These are phyloP conservation scores for Pangasius mekongensis DNA, from an alignment of 2,797 vertebrate species.

Conservation along the genomic window DNA sequence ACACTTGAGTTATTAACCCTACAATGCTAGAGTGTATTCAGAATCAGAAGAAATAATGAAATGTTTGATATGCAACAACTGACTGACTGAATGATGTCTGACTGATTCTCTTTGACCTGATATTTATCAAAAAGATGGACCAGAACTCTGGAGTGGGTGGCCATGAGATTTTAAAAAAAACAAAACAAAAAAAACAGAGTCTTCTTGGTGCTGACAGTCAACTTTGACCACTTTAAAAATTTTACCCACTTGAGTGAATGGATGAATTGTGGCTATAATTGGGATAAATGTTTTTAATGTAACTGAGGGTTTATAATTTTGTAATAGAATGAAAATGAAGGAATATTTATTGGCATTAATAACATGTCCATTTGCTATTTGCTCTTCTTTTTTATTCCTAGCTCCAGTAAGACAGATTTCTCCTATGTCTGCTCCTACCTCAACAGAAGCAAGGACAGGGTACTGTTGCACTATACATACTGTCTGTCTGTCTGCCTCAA, in stretches of 20 bases:
- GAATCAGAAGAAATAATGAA: background rate
- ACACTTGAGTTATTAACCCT: background rate
- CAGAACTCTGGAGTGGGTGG: background rate
- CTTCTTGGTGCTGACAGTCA: background rate
- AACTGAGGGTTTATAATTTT: background rate
- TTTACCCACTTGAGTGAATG: background rate
- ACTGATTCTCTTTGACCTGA: background rate
- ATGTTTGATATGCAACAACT: too few relatives aligned
- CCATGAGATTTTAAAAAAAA: background rate
- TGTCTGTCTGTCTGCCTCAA: background rate
- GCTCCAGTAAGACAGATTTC: slow-evolving; percentile 73
- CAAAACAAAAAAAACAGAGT: background rate
- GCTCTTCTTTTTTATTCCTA: slow-evolving; percentile 44
- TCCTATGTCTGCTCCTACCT: slow-evolving; percentile 70
- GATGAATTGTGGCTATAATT: background rate
- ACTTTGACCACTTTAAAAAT: background rate
- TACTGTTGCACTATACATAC: slow-evolving; percentile 46
- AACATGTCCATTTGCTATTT: background rate
- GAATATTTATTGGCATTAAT: background rate
- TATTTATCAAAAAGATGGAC: background rate
- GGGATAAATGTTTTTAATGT: background rate
- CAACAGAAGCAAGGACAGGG: slow-evolving; percentile 74
- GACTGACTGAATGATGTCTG: background rate
- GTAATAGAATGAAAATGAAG: background rate
- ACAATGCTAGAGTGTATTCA: background rate